These are phyloP conservation scores for Tiaroga cobitis DNA, from an alignment of 2,797 vertebrate species.

Conservation along the genomic window DNA sequence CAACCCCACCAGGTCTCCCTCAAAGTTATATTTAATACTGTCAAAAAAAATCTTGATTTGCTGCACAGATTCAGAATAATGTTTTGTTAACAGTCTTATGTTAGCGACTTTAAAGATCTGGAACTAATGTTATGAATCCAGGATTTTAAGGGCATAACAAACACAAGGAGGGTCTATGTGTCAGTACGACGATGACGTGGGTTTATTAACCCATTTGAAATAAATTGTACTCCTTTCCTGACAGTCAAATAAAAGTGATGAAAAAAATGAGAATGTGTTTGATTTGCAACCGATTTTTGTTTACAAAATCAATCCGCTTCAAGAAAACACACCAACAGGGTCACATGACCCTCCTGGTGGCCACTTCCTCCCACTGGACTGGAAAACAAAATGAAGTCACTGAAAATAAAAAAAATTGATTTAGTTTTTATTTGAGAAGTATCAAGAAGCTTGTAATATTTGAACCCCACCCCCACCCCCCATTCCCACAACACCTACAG, in stretches of 20 bases:
- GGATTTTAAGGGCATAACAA: not conserved
- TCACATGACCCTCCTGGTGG: not conserved
- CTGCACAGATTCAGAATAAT: not conserved
- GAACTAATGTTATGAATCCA: not conserved
- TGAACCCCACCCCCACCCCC: no score
- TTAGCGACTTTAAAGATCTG: not conserved
- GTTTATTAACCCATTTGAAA: not conserved
- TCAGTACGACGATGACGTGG: not conserved
- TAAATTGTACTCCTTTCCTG: not conserved
- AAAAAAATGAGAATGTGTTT: not conserved
- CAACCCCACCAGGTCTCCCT: not conserved
- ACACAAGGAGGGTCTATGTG: not conserved
- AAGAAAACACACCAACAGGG: not conserved
- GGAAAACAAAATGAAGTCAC: not conserved
- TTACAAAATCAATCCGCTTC: no score
- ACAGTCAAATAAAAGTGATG: not conserved
- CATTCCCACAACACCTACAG: not conserved
- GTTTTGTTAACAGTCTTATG: not conserved
- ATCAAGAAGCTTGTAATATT: not conserved
- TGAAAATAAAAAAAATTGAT: not conserved
- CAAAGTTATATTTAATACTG: not conserved
- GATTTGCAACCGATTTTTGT: not conserved
- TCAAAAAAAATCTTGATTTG: not conserved
- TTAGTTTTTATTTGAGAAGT: not conserved
- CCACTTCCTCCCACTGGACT: not conserved